Evolutionary conservation across 2,888 invertebrate genomes (phyloP).

Genomic region (Stegana nigrithorax): DNA sequence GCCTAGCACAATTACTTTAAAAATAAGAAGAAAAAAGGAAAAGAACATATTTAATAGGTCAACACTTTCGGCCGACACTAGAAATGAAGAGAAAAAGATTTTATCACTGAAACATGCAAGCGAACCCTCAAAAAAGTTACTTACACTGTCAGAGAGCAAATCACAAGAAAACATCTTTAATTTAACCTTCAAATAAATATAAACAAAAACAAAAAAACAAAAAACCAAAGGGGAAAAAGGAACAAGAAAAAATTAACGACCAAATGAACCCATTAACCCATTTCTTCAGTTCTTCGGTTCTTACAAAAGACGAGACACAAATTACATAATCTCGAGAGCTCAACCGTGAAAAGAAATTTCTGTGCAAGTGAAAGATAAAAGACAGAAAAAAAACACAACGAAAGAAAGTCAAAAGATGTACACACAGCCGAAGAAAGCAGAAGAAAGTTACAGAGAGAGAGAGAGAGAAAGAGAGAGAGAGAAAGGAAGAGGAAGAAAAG

Average conservation of each 20-base stretch:
- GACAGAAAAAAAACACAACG: conserved; percentile 23
- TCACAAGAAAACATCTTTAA: background rate
- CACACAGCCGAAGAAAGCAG: conserved; percentile 30
- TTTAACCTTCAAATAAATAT: conserved; percentile 17
- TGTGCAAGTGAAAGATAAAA: conserved; percentile 9
- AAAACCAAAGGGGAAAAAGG: background rate
- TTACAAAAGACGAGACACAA: conserved; percentile 1
- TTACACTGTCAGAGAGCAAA: background rate
- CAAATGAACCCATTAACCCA: conserved; percentile 47
- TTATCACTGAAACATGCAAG: background rate
- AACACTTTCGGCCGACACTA: background rate
- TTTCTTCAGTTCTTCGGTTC: conserved; percentile 34
- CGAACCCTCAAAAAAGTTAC: background rate
- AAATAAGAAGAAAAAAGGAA: no score
- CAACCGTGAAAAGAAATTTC: no score
- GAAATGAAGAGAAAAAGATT: background rate
- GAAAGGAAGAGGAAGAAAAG: background rate
- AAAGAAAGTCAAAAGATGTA: conserved; percentile 38
- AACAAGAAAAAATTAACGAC: background rate
- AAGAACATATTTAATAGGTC: background rate
- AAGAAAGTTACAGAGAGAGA: conserved; percentile 30
- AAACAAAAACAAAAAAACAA: conserved; percentile 10
- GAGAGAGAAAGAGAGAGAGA: conserved; percentile 30
- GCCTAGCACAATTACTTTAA: conserved; percentile 20
- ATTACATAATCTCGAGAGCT: conserved; percentile 37